Evolutionary conservation across 2,113 vertebrate genomes (phyloP), one percentile per base, ranked within the genome.

Genomic region (Picathartes gymnocephalus): DNA sequence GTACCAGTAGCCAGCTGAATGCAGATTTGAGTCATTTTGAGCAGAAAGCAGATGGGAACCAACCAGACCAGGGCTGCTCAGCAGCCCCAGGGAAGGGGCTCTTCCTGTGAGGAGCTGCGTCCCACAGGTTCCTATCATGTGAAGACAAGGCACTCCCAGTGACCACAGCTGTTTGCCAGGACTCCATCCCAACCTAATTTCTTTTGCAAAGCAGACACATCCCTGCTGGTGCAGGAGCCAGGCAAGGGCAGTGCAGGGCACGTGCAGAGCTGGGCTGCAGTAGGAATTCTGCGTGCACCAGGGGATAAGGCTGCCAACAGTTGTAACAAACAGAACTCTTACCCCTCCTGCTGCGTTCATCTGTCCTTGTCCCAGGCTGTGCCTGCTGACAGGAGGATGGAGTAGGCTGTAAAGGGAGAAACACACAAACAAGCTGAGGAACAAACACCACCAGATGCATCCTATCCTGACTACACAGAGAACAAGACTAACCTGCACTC

Each of bases 241-340:
- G 56, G 44, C 82, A 33, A 66, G 66, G 58, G 61, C 56, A 35
- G 39, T 2, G 2, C 45, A 48, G 37, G 53, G 40, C 68, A 40
- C 19, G 1, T 35, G 48, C 54, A 65, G 45, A 17, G 50, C 30
- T 1, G 12, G n/a, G 62, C 68, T 64, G 37, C 45, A 24, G 47
- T 0, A 22, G 33, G 60, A 50, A 6, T 37, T 77, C n/a, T 2
- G 0, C 3, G 28, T 7, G 6, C 18, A 4, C 16, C 0, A 4
- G 60, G 79, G 4, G 50, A 31, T 45, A 13, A 5, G 13, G n/a
- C 30, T 78, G 69, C n/a, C 4, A 1, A 6, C 40, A 53, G 42
- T 11, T 27, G 22, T 7, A 66, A 23, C 19, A 61, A 77, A 35
- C 13, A 10, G 6, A 58, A 28, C 35, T 62, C 64, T n/a, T 16